Evolutionary conservation across 64 coral and sea anemone genomes (phyloP), one percentile per base, ranked within the genome.

Genomic region (Actinia tenebrosa): DNA sequence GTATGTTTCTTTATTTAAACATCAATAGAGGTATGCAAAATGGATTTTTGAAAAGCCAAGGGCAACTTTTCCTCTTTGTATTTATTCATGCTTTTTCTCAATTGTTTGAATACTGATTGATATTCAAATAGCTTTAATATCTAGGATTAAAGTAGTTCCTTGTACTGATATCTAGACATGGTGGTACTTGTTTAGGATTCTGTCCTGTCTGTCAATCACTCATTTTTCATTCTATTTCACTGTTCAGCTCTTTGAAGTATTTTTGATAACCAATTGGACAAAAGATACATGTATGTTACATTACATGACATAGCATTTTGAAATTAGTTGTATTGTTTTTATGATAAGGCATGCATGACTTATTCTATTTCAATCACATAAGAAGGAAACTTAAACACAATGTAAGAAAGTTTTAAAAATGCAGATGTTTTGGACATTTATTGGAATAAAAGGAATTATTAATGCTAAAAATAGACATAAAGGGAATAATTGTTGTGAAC

Each of bases 121-220:
- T 26, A 75, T 30, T 75, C 25, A 15, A 75, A 16, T 37, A 42
- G 23, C 8, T 75, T 75, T 10, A 66, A 5, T 18, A 66, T 66
- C 63, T 23, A 66, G 63, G 63, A 23, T 37, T 37, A 37, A 37
- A 37, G 5, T 66, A 66, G 7, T 66, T 58, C 56, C 63, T 66
- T n/a, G 10, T 66, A 58, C 15, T 58, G 56, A 58, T 58, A 58
- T 58, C 56, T 58, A 58, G 15, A 58, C 56, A 58, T 14, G 56
- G 0, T 5, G 10, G 56, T 58, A 16, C 63, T 50, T 50, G 47
- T 50, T 50, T 50, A 50, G 22, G 30, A 69, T 69, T 69, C 20
- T 75, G 7, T 75, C 69, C 25, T 75, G 25, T 9, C 69, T 75
- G 69, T 75, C 69, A 75, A 75, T 75, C 69, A 75, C 69, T 75